These are phyloP conservation scores for Dipodomys merriami DNA, from an alignment of 2,113 vertebrate genomes.

Conservation along the genomic window DNA sequence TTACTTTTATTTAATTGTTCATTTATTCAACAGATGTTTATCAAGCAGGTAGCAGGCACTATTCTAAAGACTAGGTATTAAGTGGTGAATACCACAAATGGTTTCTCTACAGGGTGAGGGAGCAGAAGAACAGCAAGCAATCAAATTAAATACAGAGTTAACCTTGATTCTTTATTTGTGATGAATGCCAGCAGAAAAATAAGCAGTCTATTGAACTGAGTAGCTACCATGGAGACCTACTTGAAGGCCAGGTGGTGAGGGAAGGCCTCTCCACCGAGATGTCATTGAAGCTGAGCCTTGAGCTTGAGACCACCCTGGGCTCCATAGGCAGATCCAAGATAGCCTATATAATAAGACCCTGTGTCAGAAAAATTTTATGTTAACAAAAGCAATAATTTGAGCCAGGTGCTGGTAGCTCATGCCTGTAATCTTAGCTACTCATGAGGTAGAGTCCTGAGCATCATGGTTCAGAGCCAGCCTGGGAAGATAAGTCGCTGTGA, in stretches of 20 bases:
- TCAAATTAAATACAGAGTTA: not conserved
- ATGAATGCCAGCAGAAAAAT: not conserved
- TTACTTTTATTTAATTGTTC: not conserved
- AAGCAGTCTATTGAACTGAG: no score
- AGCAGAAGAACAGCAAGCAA: not conserved
- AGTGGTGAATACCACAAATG: not conserved
- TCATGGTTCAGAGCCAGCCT: no score
- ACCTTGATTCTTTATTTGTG: not conserved
- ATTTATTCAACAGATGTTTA: not conserved
- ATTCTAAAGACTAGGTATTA: not conserved
- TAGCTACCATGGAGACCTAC: no score
- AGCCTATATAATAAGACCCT: no score
- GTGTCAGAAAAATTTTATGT: not conserved
- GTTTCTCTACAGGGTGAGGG: not conserved
- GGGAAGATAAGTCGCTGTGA: no score
- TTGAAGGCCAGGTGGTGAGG: not conserved
- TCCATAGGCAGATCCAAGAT: no score
- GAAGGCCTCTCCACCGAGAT: no score
- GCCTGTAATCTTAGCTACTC: no score
- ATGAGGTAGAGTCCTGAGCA: no score
- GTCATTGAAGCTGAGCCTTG: no score
- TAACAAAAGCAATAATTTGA: not conserved
- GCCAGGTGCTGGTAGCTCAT: no score
- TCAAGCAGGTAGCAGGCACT: not conserved
- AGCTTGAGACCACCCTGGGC: no score